Evolutionary conservation across 2,888 invertebrate species (phyloP), one percentile per base, ranked within the genome.

Genomic region (Epinotia bilunana): DNA sequence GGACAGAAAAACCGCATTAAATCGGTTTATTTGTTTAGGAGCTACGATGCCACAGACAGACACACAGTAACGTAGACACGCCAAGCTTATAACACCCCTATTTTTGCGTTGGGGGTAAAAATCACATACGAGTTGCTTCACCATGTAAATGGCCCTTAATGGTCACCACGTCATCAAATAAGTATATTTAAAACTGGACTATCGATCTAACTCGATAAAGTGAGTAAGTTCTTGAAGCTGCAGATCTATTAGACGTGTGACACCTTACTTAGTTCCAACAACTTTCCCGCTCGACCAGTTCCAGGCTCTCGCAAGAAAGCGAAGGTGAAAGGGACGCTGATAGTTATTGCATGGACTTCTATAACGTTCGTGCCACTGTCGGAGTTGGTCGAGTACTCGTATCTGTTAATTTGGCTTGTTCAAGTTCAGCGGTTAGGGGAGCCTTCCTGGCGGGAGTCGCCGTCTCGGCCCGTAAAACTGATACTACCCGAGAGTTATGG

Each of bases 351-450:
- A n/a, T 53, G n/a, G n/a, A 53, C 53, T 53, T n/a, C 53, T 53
- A 39, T 39, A 53, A 53, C n/a, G 53, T 16, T 49, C 4, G 13
- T n/a, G 7, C 53, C 53, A n/a, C 16, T 53, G 7, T 7, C 5
- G 53, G 53, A 53, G 53, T 49, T 49, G 5, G 16, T n/a, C n/a
- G 53, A 53, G 20, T 9, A n/a, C n/a, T n/a, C n/a, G n/a, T n/a
- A 39, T 39, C 12, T 53, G 62, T 71, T 62, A 53, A 55, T 71
- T 71, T 62, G 53, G 71, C 12, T 28, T 13, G 58, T 23, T 60
- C 58, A 13, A 23, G 23, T 23, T 23, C 28, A 23, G 58, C 58
- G 13, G 13, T 23, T 28, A 13, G 13, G 11, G 28, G 58, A 60
- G 58, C 53, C 16, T 49, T 23, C 20, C 20, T 9, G 23, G 12